Percentiles rank a stretch among this genome's conserved stretches.
Conservation (phyloP, 1,140 invertebrate species). For the Trachymyrmex septentrionalis region DNA sequence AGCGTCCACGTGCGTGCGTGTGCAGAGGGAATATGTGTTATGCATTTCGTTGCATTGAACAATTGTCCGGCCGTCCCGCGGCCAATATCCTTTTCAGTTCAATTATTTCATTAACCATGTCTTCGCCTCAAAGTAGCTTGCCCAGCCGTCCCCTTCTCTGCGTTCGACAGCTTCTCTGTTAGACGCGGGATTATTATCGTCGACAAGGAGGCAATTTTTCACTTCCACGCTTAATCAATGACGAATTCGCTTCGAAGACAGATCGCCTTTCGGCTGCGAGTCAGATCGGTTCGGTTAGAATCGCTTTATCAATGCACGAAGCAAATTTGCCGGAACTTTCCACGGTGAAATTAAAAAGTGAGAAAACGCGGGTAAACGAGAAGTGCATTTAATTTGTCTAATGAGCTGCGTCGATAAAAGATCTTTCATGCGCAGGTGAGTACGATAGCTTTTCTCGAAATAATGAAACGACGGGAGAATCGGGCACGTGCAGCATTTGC, state of each 20-base stretch:
- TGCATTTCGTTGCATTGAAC: constrained; percentile 54
- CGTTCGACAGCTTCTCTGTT: constrained; percentile 28
- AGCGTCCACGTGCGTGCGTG: constrained; percentile 34
- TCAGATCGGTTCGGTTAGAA: not conserved
- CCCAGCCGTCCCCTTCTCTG: not conserved
- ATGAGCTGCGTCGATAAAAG: not conserved
- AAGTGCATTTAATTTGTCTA: not conserved
- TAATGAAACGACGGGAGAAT: not conserved
- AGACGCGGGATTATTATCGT: constrained; percentile 7
- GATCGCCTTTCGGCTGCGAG: constrained; percentile 3
- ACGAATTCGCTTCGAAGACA: constrained; percentile 36
- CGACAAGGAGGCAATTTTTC: constrained; percentile 30
- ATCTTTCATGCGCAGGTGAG: not conserved
- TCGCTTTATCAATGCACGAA: constrained; percentile 23
- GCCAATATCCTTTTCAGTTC: constrained; percentile 36
- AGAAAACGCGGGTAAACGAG: not conserved
- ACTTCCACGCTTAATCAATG: constrained; percentile 19
- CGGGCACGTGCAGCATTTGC: not conserved
- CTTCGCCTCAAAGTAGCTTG: constrained; percentile 49
- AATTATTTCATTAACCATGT: constrained; percentile 59
- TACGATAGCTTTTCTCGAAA: not conserved
- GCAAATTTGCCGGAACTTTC: constrained; percentile 17
- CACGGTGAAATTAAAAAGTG: constrained; percentile 13
- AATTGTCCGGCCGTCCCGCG: constrained; percentile 10
- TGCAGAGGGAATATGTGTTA: constrained; percentile 37